Percentiles rank a stretch among this genome's conserved stretches.
phyloP scores from a whole-genome alignment of 2,113 vertebrate genomes.

The Pteronura brasiliensis region DNA sequence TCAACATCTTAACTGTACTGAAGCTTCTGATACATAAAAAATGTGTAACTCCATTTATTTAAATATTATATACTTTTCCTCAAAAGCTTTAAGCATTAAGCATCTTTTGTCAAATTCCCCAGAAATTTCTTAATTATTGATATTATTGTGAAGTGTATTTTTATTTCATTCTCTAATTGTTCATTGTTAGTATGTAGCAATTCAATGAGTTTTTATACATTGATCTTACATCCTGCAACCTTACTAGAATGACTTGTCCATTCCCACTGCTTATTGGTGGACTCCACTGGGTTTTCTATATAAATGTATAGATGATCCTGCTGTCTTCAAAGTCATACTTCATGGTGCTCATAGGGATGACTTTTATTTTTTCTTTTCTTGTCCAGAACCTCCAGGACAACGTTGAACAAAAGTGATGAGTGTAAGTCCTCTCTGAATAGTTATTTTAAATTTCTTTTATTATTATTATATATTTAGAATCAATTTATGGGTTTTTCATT shows the following conservation, averaged over 20 bases:
- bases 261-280: neutral
- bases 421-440: neutral
- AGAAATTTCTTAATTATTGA: neutral
- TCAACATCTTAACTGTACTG: neutral
- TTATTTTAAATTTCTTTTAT: neutral
- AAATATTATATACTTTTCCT: neutral
- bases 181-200: neutral
- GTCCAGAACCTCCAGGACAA: neutral
- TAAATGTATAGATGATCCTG: too few species aligned
- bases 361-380: neutral
- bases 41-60: neutral
- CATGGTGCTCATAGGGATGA: neutral
- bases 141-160: neutral
- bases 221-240: neutral
- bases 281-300: neutral
- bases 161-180: neutral
- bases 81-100: neutral
- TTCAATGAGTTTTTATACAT: neutral
- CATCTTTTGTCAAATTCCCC: neutral
- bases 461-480: neutral
- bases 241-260: neutral
- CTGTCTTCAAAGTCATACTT: neutral
- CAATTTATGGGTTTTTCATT: neutral
- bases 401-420: neutral
- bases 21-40: neutral